Percentiles rank a stretch among this genome's conserved stretches.
Evolutionary conservation across 2,797 vertebrate genomes (phyloP).

Genomic region (Acanthiza pusilla): DNA sequence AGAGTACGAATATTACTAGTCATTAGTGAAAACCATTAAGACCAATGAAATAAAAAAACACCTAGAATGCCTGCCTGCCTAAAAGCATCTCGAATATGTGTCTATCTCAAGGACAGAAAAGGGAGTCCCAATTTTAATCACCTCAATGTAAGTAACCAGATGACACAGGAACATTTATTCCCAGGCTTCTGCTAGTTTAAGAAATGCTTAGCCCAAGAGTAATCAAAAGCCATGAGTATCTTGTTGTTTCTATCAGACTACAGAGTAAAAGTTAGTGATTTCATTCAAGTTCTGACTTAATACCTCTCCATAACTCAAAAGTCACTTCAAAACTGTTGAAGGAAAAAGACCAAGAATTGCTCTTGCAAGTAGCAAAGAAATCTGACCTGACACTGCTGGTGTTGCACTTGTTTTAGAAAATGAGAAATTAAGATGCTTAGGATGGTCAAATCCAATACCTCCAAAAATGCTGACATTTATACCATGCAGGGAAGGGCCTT

Average conservation of each 20-base stretch:
- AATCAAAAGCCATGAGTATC: neutral
- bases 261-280: neutral
- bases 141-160: neutral
- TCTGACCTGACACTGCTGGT: neutral
- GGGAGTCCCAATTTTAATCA: neutral
- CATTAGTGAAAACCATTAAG: neutral
- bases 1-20: neutral
- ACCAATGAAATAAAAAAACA: neutral
- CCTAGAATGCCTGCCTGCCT: neutral
- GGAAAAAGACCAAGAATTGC: neutral
- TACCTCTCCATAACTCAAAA: neutral
- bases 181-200: neutral
- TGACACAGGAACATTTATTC: neutral
- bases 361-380: neutral
- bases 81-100: neutral
- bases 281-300: neutral
- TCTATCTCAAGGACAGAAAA: neutral
- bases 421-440: neutral
- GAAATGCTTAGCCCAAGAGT: neutral
- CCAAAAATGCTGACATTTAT: neutral
- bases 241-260: neutral
- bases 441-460: neutral
- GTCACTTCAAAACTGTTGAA: neutral
- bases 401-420: neutral
- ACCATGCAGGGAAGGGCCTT: neutral